Percentiles rank a stretch among this genome's conserved stretches.
Conservation (phyloP, 2,113 vertebrate species). For the Pachyramphus minor region DNA sequence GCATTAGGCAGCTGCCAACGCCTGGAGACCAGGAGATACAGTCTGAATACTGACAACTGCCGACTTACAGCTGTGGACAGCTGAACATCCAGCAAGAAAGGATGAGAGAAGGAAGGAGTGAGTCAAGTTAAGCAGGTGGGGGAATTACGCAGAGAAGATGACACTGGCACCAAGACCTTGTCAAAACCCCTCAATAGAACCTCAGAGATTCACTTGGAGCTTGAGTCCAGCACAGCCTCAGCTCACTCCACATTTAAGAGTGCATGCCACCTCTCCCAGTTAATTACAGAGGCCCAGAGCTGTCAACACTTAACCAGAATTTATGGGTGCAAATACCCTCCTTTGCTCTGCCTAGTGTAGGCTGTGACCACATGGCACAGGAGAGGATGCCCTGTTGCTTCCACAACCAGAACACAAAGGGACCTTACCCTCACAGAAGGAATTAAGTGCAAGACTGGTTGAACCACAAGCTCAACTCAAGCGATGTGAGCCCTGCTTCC, state of each 20-base stretch:
- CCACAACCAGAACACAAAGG: neutral
- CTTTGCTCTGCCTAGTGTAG: neutral
- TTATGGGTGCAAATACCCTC: neutral
- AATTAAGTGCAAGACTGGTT: neutral
- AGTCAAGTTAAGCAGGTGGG: neutral
- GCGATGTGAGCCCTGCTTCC: neutral
- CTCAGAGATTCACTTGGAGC: neutral
- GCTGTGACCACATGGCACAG: neutral
- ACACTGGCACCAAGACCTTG: neutral
- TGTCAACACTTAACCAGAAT: neutral
- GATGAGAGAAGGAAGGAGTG: neutral
- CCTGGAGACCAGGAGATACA: conserved; percentile 6
- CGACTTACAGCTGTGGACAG: neutral
- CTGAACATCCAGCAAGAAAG: neutral
- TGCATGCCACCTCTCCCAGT: neutral
- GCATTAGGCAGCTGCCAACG: neutral
- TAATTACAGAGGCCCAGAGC: neutral
- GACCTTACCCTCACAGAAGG: neutral
- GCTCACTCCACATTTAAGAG: neutral
- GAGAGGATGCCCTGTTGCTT: neutral
- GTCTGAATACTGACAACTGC: neutral
- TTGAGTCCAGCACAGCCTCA: neutral
- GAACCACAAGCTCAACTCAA: neutral
- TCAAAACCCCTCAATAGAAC: neutral
- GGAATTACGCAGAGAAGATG: neutral